Evolutionary conservation across 2,888 invertebrate genomes (phyloP).

Genomic region (Rhabditoides inermis): DNA sequence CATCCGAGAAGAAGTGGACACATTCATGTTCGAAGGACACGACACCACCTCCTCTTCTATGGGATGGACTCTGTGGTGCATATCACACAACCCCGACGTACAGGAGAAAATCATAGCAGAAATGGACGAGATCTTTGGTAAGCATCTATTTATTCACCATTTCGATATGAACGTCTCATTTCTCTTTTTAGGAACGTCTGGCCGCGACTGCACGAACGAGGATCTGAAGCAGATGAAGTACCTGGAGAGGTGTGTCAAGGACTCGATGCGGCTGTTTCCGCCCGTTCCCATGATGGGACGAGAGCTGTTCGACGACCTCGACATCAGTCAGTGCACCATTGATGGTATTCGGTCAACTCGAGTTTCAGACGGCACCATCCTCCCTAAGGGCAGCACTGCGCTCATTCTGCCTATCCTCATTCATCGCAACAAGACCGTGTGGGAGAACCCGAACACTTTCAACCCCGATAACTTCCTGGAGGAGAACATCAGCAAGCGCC

Average conservation of each 20-base stretch:
- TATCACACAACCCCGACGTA: slow-evolving; percentile 53
- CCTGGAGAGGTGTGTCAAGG: slow-evolving; percentile 36
- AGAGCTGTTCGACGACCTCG: slow-evolving; percentile 44
- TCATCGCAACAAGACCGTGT: slow-evolving; percentile 47
- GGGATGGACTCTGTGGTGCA: slow-evolving; percentile 54
- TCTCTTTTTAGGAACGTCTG: slow-evolving; percentile 46
- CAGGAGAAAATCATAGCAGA: slow-evolving; percentile 53
- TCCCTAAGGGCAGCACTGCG: slow-evolving; percentile 44
- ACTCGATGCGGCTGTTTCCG: slow-evolving; percentile 32
- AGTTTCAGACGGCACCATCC: slow-evolving; percentile 15
- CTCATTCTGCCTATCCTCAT: slow-evolving; percentile 32
- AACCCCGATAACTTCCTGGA: slow-evolving; percentile 54
- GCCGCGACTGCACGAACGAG: slow-evolving; percentile 47
- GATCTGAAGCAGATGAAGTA: slow-evolving; percentile 36
- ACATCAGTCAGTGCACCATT: slow-evolving; percentile 17
- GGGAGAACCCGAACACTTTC: slow-evolving; percentile 53
- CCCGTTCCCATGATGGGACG: slow-evolving; percentile 33
- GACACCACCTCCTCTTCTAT: slow-evolving; percentile 56
- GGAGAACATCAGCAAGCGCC: slow-evolving; percentile 36
- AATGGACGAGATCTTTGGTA: slow-evolving; percentile 37
- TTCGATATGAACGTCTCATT: neutral
- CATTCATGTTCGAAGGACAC: slow-evolving; percentile 58
- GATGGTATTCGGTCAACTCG: neutral
- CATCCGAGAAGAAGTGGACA: slow-evolving; percentile 58
- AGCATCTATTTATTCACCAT: slow-evolving; percentile 24